Conservation (phyloP, 2,888 invertebrate genomes). For the Mythimna vitellina region DNA sequence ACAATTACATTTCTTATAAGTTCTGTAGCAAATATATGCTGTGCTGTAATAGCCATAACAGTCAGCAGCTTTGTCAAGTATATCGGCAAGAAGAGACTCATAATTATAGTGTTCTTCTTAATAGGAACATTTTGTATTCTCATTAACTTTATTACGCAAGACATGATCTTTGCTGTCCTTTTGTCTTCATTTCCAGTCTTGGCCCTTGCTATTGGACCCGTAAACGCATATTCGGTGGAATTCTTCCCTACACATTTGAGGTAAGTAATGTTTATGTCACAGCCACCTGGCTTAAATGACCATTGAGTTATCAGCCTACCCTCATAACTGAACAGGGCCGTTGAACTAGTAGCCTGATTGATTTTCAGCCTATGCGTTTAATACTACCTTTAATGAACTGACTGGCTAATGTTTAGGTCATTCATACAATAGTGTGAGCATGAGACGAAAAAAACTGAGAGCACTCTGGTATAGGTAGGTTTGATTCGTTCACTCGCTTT, state of each 20-base stretch:
- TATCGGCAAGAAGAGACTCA: conserved; percentile 82
- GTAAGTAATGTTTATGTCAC: conserved; percentile 63
- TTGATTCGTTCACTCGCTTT: too few relatives aligned
- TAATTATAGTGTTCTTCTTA: conserved; percentile 74
- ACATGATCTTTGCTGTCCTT: conserved; percentile 81
- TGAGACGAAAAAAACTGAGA: too few relatives aligned
- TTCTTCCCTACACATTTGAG: conserved; percentile 87
- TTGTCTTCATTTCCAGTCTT: conserved; percentile 80
- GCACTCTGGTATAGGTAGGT: too few relatives aligned
- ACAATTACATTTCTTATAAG: conserved; percentile 80
- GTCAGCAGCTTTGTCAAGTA: conserved; percentile 79
- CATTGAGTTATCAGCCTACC: too few relatives aligned
- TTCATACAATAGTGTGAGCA: too few relatives aligned
- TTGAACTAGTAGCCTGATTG: too few relatives aligned
- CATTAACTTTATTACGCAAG: conserved; percentile 82
- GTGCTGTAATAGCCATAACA: conserved; percentile 76
- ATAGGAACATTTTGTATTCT: conserved; percentile 79
- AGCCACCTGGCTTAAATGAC: too few relatives aligned
- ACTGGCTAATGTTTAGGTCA: too few relatives aligned
- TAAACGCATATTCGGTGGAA: conserved; percentile 85
- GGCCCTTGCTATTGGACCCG: conserved; percentile 82
- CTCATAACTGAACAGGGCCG: too few relatives aligned
- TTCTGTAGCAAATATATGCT: conserved; percentile 76
- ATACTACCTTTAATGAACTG: too few relatives aligned
- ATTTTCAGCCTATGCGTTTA: too few relatives aligned